phyloP scores from a whole-genome alignment of 2,113 vertebrate species.

The Burhinus bistriatus region DNA sequence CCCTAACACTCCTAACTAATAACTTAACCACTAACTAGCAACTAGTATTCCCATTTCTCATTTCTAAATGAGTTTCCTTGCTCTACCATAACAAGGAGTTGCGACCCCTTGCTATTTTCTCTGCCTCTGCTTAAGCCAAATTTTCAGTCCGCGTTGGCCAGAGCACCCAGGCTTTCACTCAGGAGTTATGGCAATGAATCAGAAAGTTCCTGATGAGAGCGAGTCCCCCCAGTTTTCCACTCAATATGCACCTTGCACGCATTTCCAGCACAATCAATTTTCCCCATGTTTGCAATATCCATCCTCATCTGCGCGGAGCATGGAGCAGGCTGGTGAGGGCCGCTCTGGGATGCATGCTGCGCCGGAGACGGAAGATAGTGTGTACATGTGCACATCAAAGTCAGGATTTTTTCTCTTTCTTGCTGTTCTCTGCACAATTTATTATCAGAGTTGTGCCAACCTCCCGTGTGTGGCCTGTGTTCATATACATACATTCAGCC shows the following conservation, averaged over 20 bases:
- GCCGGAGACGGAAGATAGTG: background rate
- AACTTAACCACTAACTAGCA: background rate
- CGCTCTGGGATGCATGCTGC: background rate
- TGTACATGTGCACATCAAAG: background rate
- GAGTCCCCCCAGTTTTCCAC: background rate
- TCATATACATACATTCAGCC: background rate
- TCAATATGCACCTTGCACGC: background rate
- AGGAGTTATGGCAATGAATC: background rate
- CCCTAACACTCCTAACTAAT: background rate
- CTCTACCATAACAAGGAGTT: background rate
- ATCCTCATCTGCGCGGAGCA: background rate
- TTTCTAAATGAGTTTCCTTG: background rate
- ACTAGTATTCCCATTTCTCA: background rate
- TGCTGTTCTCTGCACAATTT: conserved; percentile 16
- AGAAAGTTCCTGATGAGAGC: background rate
- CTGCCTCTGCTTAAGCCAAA: background rate
- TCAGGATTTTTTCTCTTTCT: background rate
- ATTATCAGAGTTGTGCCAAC: conserved; percentile 8
- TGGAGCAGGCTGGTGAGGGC: background rate
- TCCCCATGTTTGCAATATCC: background rate
- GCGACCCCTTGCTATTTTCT: background rate
- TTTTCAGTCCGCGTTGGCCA: background rate
- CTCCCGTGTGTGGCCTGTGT: background rate
- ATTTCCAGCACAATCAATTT: background rate
- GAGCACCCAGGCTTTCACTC: accelerated